phyloP scores from a whole-genome alignment of 2,797 vertebrate species.

The Mus caroli region DNA sequence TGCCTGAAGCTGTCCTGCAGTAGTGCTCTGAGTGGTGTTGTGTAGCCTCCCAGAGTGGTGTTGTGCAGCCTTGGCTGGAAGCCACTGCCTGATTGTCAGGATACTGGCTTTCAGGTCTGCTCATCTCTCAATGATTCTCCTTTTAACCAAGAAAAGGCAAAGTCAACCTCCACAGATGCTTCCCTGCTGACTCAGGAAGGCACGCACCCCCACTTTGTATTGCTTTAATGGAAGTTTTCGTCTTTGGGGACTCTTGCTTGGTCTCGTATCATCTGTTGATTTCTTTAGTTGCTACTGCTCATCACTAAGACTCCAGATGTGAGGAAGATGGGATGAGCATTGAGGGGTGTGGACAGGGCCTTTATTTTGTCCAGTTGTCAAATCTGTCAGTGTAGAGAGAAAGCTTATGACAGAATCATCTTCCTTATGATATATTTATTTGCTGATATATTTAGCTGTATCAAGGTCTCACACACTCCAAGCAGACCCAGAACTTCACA shows the following conservation, averaged over 20 bases:
- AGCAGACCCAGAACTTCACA: not conserved
- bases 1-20: not conserved
- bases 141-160: not conserved
- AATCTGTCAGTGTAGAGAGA: not conserved
- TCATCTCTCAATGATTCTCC: not conserved
- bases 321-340: not conserved
- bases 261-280: constrained; percentile 1
- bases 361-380: not conserved
- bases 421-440: not conserved
- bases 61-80: not conserved
- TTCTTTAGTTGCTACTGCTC: not conserved
- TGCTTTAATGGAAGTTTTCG: not conserved
- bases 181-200: not conserved
- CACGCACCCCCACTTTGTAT: not conserved
- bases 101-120: not conserved
- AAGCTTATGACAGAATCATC: not conserved
- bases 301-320: not conserved
- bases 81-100: not conserved
- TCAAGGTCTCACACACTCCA: not conserved
- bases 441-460: not conserved
- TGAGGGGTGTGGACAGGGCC: not conserved
- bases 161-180: not conserved
- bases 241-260: not conserved
- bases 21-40: not conserved
- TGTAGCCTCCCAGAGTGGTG: not conserved